A percentile compares a stretch with the other conserved stretches of the same genome.
phyloP scores from a whole-genome alignment of 2,113 vertebrate species.

The Pseudorhombus dupliciocellatus region DNA sequence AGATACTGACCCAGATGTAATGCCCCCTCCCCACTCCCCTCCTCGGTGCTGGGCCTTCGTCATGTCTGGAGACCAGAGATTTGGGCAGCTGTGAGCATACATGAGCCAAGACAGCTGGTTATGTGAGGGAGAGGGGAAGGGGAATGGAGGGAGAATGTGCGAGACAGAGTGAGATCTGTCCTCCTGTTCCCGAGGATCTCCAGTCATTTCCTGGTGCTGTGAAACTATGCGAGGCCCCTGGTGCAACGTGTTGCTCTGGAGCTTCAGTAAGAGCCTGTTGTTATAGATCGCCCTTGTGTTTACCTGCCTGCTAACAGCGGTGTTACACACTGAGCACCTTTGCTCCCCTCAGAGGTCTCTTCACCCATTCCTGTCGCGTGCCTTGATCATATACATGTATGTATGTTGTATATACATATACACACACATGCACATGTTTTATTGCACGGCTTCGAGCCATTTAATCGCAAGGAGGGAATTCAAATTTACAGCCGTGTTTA shows the following conservation, averaged over 20 bases:
- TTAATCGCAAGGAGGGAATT: constrained; percentile 2
- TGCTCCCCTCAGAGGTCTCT: neutral
- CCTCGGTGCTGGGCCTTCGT: constrained; percentile 41
- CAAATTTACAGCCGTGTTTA: constrained; percentile 10
- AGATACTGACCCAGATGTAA: constrained; percentile 77
- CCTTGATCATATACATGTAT: neutral
- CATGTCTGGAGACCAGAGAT: constrained; percentile 71
- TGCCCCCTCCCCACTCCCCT: constrained; percentile 19
- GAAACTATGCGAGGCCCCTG: constrained; percentile 35
- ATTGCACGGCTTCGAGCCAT: neutral
- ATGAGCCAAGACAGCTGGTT: constrained; percentile 80
- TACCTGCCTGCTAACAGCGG: constrained; percentile 12
- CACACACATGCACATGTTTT: neutral
- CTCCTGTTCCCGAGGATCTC: constrained; percentile 54
- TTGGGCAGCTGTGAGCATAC: constrained; percentile 75
- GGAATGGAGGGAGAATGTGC: constrained; percentile 55
- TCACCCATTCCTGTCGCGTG: neutral
- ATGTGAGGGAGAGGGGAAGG: constrained; percentile 52
- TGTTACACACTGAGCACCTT: neutral
- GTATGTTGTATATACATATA: neutral
- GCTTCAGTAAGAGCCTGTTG: constrained; percentile 30
- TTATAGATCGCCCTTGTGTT: constrained; percentile 22
- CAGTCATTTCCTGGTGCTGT: constrained; percentile 70
- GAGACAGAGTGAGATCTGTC: constrained; percentile 67
- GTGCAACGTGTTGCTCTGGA: constrained; percentile 30